These are phyloP conservation scores for Rhipidura dahli DNA, from an alignment of 2,113 vertebrate species.

Conservation along the genomic window DNA sequence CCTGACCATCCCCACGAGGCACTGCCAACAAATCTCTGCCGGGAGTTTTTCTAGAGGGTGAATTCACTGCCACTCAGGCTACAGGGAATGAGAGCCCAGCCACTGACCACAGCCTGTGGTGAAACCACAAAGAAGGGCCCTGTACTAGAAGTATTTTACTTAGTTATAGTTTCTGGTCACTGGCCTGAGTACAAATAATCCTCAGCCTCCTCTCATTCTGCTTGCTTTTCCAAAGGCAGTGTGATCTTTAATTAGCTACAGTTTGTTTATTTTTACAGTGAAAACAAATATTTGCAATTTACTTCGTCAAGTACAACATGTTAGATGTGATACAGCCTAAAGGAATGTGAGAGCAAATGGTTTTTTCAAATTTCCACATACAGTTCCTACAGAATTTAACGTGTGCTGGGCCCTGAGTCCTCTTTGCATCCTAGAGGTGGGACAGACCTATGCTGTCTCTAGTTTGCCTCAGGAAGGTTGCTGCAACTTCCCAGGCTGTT, in stretches of 20 bases:
- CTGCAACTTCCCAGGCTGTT: rapidly evolving
- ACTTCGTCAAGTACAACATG: neutral
- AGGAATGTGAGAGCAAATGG: neutral
- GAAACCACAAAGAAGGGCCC: neutral
- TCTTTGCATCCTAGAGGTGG: neutral
- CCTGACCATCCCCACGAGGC: neutral
- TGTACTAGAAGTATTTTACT: neutral
- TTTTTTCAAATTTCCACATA: neutral
- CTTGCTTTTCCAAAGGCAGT: neutral
- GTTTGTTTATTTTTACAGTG: neutral
- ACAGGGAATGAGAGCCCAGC: neutral
- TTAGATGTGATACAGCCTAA: neutral
- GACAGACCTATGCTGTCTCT: neutral
- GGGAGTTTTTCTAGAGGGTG: neutral
- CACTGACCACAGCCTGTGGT: neutral
- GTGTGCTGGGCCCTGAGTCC: neutral
- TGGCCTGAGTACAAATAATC: neutral
- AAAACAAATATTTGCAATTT: neutral
- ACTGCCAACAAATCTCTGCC: neutral
- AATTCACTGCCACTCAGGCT: neutral
- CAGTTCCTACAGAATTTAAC: neutral
- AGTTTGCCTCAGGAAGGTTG: neutral
- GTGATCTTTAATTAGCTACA: neutral
- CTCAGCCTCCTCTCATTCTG: neutral
- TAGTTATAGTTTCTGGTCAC: neutral